Conservation (phyloP, 2,797 vertebrate genomes). For the Heterohyrax brucei region DNA sequence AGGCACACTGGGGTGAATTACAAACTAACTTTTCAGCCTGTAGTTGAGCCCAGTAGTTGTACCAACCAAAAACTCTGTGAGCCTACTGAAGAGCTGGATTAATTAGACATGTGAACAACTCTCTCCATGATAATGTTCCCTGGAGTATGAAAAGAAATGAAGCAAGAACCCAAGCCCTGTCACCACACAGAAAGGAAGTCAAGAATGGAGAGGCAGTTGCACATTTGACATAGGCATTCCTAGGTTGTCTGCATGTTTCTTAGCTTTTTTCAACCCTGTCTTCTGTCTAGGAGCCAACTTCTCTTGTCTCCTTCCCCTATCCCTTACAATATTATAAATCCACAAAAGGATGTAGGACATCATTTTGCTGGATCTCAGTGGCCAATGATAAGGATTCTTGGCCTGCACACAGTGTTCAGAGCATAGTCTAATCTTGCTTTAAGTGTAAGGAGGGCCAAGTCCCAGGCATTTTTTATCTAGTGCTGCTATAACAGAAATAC, state of each 20-base stretch:
- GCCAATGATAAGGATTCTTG: fast-evolving
- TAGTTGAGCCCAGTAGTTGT: neutral
- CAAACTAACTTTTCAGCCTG: neutral
- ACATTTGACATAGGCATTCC: neutral
- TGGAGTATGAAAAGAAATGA: neutral
- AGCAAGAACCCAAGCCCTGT: neutral
- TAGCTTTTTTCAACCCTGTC: neutral
- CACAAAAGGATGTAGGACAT: neutral
- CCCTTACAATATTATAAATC: neutral
- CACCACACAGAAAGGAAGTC: neutral
- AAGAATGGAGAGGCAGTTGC: neutral
- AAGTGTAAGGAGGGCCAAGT: neutral
- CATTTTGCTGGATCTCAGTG: neutral
- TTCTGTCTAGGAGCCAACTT: neutral
- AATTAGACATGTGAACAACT: neutral
- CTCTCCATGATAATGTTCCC: neutral
- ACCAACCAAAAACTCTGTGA: no score
- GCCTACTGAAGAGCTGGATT: neutral
- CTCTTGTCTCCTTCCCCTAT: neutral
- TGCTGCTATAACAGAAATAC: no score
- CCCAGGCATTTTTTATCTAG: neutral
- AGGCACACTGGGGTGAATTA: neutral
- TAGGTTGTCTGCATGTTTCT: neutral
- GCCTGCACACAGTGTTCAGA: neutral
- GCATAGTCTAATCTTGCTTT: neutral